Base-by-base conservation (phyloP, 2,113 vertebrate genomes). In the Cricetomys ansorgei region DNA sequence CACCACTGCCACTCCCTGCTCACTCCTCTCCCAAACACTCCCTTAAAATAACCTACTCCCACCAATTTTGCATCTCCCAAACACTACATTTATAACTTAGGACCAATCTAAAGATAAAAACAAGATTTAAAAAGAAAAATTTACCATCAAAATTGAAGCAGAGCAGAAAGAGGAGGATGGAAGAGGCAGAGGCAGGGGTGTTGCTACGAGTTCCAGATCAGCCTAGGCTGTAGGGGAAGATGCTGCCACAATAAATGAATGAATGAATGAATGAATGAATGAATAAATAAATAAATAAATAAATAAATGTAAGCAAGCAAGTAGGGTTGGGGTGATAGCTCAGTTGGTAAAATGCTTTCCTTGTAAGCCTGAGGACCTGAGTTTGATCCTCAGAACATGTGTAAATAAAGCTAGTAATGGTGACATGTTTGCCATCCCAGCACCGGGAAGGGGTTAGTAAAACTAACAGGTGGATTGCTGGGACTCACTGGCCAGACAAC, bases 21-120 rank as follows among this genome's bases (percentile, higher is more conserved):
- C 75, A 70, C 21, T 57, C 67, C 9, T 84, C 75, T 50, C 4
- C 17, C 29, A 9, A 72, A 48, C 65, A 88, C 40, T n/a, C 62
- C 91, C 84, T 92, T 57, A 89, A 85, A 97, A 96, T 50, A 95
- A 65, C 75, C 88, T 72, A 80, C 76, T 73, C 93, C 85, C 79
- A 94, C 88, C 69, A 94, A 89, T 80, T 67, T 89, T 43, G 34
- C 67, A 91, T 91, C 55, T 65, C 86, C 85, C 12, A 75, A 76
- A 43, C 9, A 25, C 29, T 31, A 45, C 40, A 59, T 69, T 93
- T 75, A 55, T 62, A 95, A 92, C 34, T 75, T 1, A 62, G 23
- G 50, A 53, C 25, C 37, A 92, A 48, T 25, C 84, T 76, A 65
- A 89, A 75, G 93, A 65, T 31, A 64, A 85, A 57, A 53, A 57